A percentile compares a stretch with the other conserved stretches of the same genome.
These are phyloP conservation scores for Drosophila paulistorum DNA, from an alignment of 1,140 invertebrate species.

Conservation along the genomic window DNA sequence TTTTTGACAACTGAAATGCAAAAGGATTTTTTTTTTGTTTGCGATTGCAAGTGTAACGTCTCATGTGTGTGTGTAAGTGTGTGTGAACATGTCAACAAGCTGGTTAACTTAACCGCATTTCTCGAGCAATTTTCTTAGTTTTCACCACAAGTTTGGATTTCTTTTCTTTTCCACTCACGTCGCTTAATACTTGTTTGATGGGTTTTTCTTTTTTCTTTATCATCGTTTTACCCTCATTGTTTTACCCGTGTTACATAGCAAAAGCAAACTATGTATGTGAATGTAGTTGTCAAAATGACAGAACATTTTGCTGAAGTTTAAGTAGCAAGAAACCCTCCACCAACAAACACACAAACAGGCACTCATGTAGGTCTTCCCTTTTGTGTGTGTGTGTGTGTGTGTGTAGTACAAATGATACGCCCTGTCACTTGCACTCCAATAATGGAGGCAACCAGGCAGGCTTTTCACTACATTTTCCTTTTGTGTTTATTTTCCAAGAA, in stretches of 20 bases:
- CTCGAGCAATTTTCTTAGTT: conserved; percentile 52
- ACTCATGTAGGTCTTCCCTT: conserved; percentile 45
- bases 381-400: conserved; percentile 22
- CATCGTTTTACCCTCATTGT: conserved; percentile 27
- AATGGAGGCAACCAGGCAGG: neutral
- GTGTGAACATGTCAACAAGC: conserved; percentile 69
- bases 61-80: conserved; percentile 13
- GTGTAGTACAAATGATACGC: conserved; percentile 60
- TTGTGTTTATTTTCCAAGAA: neutral
- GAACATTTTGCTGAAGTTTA: conserved; percentile 68
- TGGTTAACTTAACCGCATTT: conserved; percentile 60
- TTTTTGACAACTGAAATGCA: neutral
- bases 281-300: conserved; percentile 70
- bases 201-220: conserved; percentile 27
- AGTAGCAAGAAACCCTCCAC: conserved; percentile 51
- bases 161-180: conserved; percentile 42
- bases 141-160: conserved; percentile 31
- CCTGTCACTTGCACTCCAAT: conserved; percentile 64
- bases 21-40: conserved; percentile 2
- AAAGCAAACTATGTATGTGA: conserved; percentile 33
- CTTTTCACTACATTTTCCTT: conserved; percentile 3
- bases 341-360: conserved; percentile 1
- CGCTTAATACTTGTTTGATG: conserved; percentile 54
- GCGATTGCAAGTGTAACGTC: conserved; percentile 17
- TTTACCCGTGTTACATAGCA: conserved; percentile 22